Conservation (phyloP, 2,888 invertebrate genomes). For the Lasioglossum malachurum region DNA sequence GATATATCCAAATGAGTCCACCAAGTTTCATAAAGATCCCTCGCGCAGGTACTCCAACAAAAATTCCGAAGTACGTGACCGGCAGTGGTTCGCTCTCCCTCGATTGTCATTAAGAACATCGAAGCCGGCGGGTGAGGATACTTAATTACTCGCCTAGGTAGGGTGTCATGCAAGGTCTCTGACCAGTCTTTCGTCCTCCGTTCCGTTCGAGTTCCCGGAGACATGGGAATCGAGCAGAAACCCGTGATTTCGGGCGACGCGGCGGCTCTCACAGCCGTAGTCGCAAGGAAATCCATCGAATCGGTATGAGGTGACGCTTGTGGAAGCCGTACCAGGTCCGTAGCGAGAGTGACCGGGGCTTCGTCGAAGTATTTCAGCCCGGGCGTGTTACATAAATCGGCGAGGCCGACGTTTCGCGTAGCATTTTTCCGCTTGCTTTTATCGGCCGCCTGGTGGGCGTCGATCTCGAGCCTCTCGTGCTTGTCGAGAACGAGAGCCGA, state of each 20-base stretch:
- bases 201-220: neutral
- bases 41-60: neutral
- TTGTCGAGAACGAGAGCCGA: neutral
- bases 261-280: neutral
- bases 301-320: conserved; percentile 37
- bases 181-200: neutral
- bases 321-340: conserved; percentile 73
- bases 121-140: neutral
- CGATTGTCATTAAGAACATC: neutral
- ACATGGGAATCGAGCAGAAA: neutral
- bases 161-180: neutral
- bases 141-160: neutral
- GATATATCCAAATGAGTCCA: neutral
- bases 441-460: conserved; percentile 55
- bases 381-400: conserved; percentile 47
- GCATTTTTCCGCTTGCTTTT: conserved; percentile 18
- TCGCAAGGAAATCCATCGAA: conserved; percentile 44
- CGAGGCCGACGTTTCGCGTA: neutral
- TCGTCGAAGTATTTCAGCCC: conserved; percentile 76
- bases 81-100: too few species aligned
- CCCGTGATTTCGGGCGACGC: neutral
- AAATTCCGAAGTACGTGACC: neutral
- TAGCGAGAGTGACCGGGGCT: conserved; percentile 72
- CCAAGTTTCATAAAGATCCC: neutral
- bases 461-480: conserved; percentile 33